Percentiles rank a stretch among this genome's conserved stretches.
These are phyloP conservation scores for Pachydiplax longipennis DNA, from an alignment of 2,888 invertebrate genomes.

Conservation along the genomic window DNA sequence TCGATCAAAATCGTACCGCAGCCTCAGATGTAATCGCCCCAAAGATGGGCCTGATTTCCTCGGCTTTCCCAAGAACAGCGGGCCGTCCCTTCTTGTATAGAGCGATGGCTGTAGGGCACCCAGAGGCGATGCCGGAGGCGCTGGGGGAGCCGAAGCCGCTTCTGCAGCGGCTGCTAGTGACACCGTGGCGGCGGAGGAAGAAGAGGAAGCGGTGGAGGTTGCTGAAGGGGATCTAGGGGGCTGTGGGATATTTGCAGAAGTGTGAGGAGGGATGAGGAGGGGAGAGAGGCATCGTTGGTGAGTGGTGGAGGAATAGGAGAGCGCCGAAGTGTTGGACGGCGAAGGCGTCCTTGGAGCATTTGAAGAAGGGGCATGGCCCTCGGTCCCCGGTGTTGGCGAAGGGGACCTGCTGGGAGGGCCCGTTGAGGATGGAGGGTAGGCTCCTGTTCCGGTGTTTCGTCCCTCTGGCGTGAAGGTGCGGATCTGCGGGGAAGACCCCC, in stretches of 20 bases:
- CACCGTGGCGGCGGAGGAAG: background rate
- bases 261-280: slow-evolving; percentile 75
- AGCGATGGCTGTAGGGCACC: slow-evolving; percentile 89
- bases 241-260: slow-evolving; percentile 62
- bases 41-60: slow-evolving; percentile 69
- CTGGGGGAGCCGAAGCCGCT: slow-evolving; percentile 53
- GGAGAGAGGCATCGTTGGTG: slow-evolving; percentile 75
- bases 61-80: slow-evolving; percentile 72
- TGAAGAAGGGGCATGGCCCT: background rate
- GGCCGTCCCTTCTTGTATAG: slow-evolving; percentile 81
- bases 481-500: slow-evolving; percentile 84
- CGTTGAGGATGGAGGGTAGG: slow-evolving; percentile 72
- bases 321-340: slow-evolving; percentile 76
- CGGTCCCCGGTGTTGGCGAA: slow-evolving; percentile 34
- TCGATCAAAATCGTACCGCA: slow-evolving; percentile 89
- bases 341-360: slow-evolving; percentile 66
- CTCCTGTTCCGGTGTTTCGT: slow-evolving; percentile 59
- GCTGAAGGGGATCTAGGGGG: slow-evolving; percentile 59
- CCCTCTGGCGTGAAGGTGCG: slow-evolving; percentile 85
- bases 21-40: slow-evolving; percentile 82
- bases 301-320: slow-evolving; percentile 60
- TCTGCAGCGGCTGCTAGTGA: slow-evolving; percentile 55
- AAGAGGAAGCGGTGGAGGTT: slow-evolving; percentile 55
- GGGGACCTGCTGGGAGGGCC: slow-evolving; percentile 66
- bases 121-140: slow-evolving; percentile 68